Percentiles rank a stretch among this genome's conserved stretches.
These are phyloP conservation scores for Myrmophylax atrothorax DNA, from an alignment of 2,113 vertebrate genomes.

Conservation along the genomic window DNA sequence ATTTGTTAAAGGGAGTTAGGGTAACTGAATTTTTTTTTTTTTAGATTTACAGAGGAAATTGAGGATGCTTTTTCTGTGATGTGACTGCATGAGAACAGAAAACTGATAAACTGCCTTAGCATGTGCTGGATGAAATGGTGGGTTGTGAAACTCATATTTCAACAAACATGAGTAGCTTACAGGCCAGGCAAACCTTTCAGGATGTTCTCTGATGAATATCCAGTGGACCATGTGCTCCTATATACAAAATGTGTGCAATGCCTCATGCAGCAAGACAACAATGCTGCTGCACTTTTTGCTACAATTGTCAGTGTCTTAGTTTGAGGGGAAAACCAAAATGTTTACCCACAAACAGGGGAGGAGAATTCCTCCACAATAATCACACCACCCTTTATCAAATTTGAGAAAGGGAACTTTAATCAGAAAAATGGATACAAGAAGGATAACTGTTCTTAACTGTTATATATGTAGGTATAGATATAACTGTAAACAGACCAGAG, in stretches of 20 bases:
- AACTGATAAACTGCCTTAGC: background rate
- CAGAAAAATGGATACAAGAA: too few relatives aligned
- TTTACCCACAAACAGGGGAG: too few relatives aligned
- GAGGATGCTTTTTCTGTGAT: background rate
- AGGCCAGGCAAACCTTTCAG: background rate
- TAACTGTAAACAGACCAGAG: too few relatives aligned
- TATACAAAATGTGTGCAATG: background rate
- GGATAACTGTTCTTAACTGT: too few relatives aligned
- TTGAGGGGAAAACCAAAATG: too few relatives aligned
- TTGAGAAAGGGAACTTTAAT: too few relatives aligned
- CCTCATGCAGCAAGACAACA: fast-evolving
- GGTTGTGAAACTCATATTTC: background rate
- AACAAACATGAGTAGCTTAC: background rate
- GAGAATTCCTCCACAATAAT: too few relatives aligned
- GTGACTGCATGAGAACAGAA: background rate
- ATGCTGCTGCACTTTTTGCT: background rate
- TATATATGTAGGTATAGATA: too few relatives aligned
- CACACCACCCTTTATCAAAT: too few relatives aligned
- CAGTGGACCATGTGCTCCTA: background rate
- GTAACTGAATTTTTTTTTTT: background rate
- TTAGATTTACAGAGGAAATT: background rate
- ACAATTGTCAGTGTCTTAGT: too few relatives aligned
- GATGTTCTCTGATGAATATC: background rate
- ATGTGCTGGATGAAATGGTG: background rate
- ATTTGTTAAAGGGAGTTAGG: background rate